phyloP scores from a whole-genome alignment of 2,888 invertebrate species.

The Temnothorax ravouxi region DNA sequence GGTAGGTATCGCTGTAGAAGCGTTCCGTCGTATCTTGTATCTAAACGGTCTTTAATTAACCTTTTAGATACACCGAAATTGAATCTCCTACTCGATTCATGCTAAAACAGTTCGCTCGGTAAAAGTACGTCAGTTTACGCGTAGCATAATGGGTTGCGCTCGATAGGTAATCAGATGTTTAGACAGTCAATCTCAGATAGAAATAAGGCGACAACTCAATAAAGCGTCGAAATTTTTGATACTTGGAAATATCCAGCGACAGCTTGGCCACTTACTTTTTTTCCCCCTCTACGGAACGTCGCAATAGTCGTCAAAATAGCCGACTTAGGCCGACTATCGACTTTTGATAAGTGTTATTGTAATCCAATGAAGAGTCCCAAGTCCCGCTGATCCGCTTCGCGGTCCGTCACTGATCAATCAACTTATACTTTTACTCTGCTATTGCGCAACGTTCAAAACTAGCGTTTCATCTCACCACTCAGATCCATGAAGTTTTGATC shows the following conservation, averaged over 20 bases:
- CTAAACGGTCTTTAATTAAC: conserved; percentile 51
- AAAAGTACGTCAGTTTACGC: conserved; percentile 14
- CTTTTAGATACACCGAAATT: conserved; percentile 20
- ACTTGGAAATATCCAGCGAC: not conserved
- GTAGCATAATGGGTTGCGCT: conserved; percentile 1
- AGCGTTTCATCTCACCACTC: conserved; percentile 1
- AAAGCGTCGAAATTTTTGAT: not conserved
- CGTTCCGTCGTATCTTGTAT: conserved; percentile 15
- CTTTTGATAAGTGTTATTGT: conserved; percentile 27
- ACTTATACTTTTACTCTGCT: conserved; percentile 39
- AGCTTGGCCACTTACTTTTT: not conserved
- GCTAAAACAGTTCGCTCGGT: not conserved
- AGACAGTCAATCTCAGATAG: not conserved
- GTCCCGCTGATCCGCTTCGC: conserved; percentile 17
- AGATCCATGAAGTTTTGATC: conserved; percentile 8
- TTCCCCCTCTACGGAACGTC: not conserved
- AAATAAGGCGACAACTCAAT: conserved; percentile 3
- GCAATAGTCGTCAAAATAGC: not conserved
- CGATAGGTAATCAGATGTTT: conserved; percentile 12
- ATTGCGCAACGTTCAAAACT: conserved; percentile 47
- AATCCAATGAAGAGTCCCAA: conserved; percentile 31
- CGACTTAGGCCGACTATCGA: conserved; percentile 21
- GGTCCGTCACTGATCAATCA: conserved; percentile 31
- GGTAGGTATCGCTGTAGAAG: conserved; percentile 27
- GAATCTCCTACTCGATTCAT: conserved; percentile 17